A percentile compares a stretch with the other conserved stretches of the same genome.
phyloP scores from a whole-genome alignment of 1,140 invertebrate species.

The Acromyrmex heyeri region DNA sequence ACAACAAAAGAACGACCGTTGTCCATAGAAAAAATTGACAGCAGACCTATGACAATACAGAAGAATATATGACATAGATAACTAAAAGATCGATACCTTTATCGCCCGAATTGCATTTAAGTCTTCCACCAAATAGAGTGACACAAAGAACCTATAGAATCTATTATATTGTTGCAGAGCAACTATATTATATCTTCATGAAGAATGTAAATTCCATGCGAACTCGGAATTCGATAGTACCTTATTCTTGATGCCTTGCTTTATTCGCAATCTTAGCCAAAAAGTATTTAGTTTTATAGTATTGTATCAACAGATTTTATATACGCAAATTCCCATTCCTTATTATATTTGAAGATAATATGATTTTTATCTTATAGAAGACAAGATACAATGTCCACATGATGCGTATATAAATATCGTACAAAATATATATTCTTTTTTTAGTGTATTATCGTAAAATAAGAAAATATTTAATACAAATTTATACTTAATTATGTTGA shows the following conservation, averaged over 20 bases:
- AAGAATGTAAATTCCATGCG: conserved; percentile 16
- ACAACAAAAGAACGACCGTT: conserved; percentile 86
- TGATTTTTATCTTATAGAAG: conserved; percentile 4
- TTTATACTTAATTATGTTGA: conserved; percentile 16
- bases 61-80: conserved; percentile 68
- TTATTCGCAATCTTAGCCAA: conserved; percentile 30
- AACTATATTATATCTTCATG: conserved; percentile 13
- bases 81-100: not conserved
- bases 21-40: conserved; percentile 72
- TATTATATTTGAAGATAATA: not conserved
- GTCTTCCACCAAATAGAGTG: conserved; percentile 47
- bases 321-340: conserved; percentile 2
- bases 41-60: conserved; percentile 66
- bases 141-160: conserved; percentile 45
- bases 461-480: conserved; percentile 28
- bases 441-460: not conserved
- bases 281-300: conserved; percentile 41
- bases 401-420: not conserved
- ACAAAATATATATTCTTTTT: not conserved
- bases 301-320: conserved; percentile 11
- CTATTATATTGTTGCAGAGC: conserved; percentile 18
- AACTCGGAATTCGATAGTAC: conserved; percentile 43
- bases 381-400: not conserved
- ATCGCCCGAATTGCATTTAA: conserved; percentile 34
- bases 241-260: conserved; percentile 18